Conservation (phyloP, 2,888 invertebrate species). For the Eugnorisma glareosa region DNA sequence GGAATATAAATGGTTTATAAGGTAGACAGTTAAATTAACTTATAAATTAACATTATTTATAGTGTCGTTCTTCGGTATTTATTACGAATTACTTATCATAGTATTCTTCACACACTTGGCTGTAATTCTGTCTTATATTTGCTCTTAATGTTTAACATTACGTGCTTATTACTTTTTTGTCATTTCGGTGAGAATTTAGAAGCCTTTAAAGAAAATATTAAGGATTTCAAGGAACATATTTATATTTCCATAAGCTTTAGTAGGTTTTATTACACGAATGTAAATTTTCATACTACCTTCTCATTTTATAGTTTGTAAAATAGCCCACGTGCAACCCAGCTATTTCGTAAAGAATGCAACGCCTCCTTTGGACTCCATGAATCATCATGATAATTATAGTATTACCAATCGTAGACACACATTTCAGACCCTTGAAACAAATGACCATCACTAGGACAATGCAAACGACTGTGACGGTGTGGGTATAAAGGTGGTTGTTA, state of each 20-base stretch:
- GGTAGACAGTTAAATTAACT: constrained; percentile 16
- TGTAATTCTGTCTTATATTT: not conserved
- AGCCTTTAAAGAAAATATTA: not conserved
- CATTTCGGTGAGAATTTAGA: not conserved
- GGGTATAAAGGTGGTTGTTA: no score
- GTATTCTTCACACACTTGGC: not conserved
- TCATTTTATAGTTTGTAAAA: no score
- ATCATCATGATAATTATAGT: no score
- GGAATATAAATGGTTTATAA: constrained; percentile 24
- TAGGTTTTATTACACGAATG: not conserved
- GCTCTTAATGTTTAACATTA: not conserved
- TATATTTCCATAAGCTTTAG: not conserved
- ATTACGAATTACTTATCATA: constrained; percentile 11
- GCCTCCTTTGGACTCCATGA: no score
- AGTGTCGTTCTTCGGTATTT: constrained; percentile 9
- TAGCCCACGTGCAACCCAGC: no score
- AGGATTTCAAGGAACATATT: not conserved
- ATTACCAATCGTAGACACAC: no score
- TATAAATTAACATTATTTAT: constrained; percentile 11
- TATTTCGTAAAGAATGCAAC: no score
- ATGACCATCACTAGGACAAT: no score
- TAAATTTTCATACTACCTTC: not conserved
- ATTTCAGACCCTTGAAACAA: no score
- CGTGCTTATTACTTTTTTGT: not conserved
- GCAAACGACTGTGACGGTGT: no score